These are phyloP conservation scores for Aelia acuminata DNA, from an alignment of 2,888 invertebrate genomes.

Conservation along the genomic window DNA sequence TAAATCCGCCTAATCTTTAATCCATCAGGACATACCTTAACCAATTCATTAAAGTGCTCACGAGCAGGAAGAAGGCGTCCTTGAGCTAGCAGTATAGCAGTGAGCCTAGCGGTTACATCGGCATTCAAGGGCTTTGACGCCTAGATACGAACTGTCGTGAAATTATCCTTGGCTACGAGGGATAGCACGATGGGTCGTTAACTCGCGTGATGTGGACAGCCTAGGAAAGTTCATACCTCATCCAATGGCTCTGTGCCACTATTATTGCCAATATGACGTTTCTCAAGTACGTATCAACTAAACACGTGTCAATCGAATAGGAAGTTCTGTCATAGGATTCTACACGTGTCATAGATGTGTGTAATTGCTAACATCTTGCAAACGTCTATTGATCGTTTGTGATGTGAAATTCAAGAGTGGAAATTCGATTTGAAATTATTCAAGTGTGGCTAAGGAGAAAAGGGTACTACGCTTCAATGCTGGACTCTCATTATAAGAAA, in stretches of 20 bases:
- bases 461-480: too few species aligned
- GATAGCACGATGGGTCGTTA: not conserved
- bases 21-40: not conserved
- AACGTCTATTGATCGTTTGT: not conserved
- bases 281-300: not conserved
- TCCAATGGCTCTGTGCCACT: not conserved
- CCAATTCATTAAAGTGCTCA: not conserved
- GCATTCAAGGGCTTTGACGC: not conserved
- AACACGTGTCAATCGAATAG: not conserved
- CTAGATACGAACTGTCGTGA: not conserved
- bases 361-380: not conserved
- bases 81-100: too few species aligned
- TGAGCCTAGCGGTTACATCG: not conserved
- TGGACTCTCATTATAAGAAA: too few species aligned
- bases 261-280: not conserved
- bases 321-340: not conserved
- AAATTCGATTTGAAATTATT: too few species aligned
- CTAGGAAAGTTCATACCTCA: not conserved
- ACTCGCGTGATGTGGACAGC: not conserved
- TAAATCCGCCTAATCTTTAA: too few species aligned
- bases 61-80: not conserved
- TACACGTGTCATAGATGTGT: not conserved
- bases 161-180: not conserved
- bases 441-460: too few species aligned
- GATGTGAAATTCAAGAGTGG: too few species aligned